Base-by-base conservation (phyloP, 1,140 invertebrate genomes). In the Dendrolimus punctatus region DNA sequence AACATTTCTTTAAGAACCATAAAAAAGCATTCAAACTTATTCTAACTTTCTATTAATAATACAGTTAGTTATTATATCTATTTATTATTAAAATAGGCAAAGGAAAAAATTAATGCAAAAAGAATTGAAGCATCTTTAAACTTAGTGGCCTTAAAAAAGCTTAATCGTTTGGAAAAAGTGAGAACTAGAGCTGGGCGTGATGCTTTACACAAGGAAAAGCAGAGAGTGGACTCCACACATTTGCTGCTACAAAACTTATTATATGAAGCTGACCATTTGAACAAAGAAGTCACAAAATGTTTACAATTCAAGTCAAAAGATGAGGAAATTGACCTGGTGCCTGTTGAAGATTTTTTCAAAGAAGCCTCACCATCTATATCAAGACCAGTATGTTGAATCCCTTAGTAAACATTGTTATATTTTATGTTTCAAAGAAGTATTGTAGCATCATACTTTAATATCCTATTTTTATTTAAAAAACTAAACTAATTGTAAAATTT, bases 281-380 rank as follows among this genome's bases (percentile, higher is more conserved):
- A 96, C 60, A 96, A 96, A 68, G 97, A 99, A 90, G 96, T 98
- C 8, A 92, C 93, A 3, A 97, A 97, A 75, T 98, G 97, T 83
- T 88, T 96, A 38, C 95, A 98, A 74, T 98, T 98, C 75, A 97
- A 96, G 78, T 98, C 97, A 6, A 96, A 96, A 84, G 96, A 98
- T 91, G 95, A 98, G 87, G 92, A 94, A 65, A 96, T 99, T 70
- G 93, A 97, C 72, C 87, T 99, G 9, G 93, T 99, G 0, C 79
- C 94, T 4, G 87, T 95, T 47, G 93, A 96, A 64, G 93, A 97
- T 69, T 98, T 98, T 87, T 95, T 94, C 69, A 89, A 90, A 71
- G 90, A 95, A 80, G 95, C 96, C 46, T 95, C 96, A 36, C 85
- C 89, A 68, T 88, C 87, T 53, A 90, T 95, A 63, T 90, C 90